phyloP scores from a whole-genome alignment of 2,888 invertebrate species.

The Alitta virens region DNA sequence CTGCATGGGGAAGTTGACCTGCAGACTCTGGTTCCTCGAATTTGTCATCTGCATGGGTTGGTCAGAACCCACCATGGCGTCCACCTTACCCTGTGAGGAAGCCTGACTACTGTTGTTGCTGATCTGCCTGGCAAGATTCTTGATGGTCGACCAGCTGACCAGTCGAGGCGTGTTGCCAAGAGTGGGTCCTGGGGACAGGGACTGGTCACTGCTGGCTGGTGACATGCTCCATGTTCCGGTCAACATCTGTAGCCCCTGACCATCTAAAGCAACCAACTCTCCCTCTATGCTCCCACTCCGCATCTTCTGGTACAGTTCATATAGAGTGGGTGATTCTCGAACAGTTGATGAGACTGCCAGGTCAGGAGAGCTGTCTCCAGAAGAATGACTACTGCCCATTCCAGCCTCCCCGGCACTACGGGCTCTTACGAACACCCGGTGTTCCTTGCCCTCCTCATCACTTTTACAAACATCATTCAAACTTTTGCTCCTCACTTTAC shows the following conservation, averaged over 20 bases:
- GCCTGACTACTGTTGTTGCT: not conserved
- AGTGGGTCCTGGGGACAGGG: not conserved
- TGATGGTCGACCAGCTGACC: conserved; percentile 15
- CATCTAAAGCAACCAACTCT: not conserved
- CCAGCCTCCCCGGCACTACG: not conserved
- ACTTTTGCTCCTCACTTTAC: conserved; percentile 14
- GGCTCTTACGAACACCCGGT: not conserved
- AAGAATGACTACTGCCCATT: not conserved
- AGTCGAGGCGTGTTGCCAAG: not conserved
- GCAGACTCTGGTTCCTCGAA: too few species aligned
- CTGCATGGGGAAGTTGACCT: too few species aligned
- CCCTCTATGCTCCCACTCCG: conserved; percentile 2
- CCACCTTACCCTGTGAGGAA: conserved; percentile 4
- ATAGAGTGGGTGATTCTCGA: conserved; percentile 14
- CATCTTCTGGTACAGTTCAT: conserved; percentile 23
- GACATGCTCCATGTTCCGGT: conserved; percentile 28
- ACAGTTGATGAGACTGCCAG: not conserved
- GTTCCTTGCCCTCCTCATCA: not conserved
- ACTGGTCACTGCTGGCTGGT: conserved; percentile 8
- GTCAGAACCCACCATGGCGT: too few species aligned
- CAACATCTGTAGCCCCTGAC: conserved; percentile 1
- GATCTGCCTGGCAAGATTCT: conserved; percentile 4
- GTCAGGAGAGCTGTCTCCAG: not conserved
- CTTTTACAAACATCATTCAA: conserved; percentile 13
- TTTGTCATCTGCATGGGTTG: too few species aligned